A percentile compares a stretch with the other conserved stretches of the same genome.
Conservation (phyloP, 2,113 vertebrate genomes). For the Psammodynastes pulverulentus region DNA sequence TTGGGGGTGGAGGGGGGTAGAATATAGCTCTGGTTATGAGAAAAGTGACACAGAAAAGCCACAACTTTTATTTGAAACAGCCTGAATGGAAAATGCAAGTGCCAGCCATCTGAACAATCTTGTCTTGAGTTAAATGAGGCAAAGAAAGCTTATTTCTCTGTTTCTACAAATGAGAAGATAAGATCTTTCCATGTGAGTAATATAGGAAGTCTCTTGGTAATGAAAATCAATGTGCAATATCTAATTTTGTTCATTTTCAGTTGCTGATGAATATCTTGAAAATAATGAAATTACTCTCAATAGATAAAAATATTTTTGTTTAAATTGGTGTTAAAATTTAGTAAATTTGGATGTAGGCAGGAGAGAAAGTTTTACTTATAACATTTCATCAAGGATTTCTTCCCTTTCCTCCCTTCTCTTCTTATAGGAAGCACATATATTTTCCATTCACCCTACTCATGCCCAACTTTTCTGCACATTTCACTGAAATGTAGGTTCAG, state of each 20-base stretch:
- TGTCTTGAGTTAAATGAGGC: neutral
- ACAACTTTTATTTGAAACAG: neutral
- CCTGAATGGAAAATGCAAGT: slow-evolving; percentile 13
- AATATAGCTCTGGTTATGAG: neutral
- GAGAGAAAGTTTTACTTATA: neutral
- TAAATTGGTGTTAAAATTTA: neutral
- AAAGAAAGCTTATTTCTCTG: slow-evolving; percentile 1
- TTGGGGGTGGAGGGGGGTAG: neutral
- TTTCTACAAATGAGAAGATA: slow-evolving; percentile 11
- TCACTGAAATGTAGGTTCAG: neutral
- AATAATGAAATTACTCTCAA: slow-evolving; percentile 15
- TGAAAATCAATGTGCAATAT: slow-evolving; percentile 27
- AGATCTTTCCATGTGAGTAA: slow-evolving; percentile 21
- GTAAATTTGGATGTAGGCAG: neutral
- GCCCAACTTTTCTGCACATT: neutral
- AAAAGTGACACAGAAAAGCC: neutral
- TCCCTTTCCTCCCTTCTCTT: neutral
- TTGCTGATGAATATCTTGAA: neutral
- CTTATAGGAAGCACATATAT: neutral
- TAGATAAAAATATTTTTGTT: neutral
- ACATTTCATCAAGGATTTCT: neutral
- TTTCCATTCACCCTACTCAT: neutral
- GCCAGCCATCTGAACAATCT: neutral
- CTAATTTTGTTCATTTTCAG: slow-evolving; percentile 24
- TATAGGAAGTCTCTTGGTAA: slow-evolving; percentile 18